Conservation (phyloP, 2,113 vertebrate species). For the Megaleporinus macrocephalus region DNA sequence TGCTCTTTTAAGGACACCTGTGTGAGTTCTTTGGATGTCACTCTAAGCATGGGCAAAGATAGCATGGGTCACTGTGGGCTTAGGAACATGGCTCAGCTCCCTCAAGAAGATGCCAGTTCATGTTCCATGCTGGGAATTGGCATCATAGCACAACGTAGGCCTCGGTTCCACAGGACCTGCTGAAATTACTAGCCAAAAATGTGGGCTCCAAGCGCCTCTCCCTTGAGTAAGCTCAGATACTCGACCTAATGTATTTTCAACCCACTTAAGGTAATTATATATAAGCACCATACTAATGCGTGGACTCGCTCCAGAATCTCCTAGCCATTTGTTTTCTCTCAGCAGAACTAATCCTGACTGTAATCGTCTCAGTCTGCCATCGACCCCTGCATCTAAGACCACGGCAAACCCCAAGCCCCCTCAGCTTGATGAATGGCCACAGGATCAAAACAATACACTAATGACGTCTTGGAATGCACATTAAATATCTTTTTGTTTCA, state of each 20-base stretch:
- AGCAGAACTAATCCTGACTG: constrained; percentile 49
- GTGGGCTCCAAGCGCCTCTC: constrained; percentile 8
- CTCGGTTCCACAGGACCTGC: background rate
- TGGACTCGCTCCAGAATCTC: constrained; percentile 32
- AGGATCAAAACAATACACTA: constrained; percentile 71
- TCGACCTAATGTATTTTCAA: constrained; percentile 48
- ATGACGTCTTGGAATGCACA: constrained; percentile 62
- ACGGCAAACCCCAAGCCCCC: background rate
- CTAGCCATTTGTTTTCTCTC: constrained; percentile 53
- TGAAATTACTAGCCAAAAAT: constrained; percentile 21
- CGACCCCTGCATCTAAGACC: constrained; percentile 32
- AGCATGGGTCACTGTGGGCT: background rate
- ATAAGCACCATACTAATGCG: constrained; percentile 46
- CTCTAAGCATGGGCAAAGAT: background rate
- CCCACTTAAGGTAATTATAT: constrained; percentile 50
- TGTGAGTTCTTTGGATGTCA: background rate
- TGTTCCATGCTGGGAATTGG: background rate
- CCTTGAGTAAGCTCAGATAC: constrained; percentile 37
- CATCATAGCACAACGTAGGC: background rate
- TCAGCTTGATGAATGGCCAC: constrained; percentile 68
- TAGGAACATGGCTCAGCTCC: background rate
- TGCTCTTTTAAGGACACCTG: background rate
- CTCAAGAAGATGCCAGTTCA: constrained; percentile 7
- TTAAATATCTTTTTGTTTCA: constrained; percentile 34
- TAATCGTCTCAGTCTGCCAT: constrained; percentile 27